phyloP scores from a whole-genome alignment of 2,797 vertebrate genomes.

The Eulemur coronatus region DNA sequence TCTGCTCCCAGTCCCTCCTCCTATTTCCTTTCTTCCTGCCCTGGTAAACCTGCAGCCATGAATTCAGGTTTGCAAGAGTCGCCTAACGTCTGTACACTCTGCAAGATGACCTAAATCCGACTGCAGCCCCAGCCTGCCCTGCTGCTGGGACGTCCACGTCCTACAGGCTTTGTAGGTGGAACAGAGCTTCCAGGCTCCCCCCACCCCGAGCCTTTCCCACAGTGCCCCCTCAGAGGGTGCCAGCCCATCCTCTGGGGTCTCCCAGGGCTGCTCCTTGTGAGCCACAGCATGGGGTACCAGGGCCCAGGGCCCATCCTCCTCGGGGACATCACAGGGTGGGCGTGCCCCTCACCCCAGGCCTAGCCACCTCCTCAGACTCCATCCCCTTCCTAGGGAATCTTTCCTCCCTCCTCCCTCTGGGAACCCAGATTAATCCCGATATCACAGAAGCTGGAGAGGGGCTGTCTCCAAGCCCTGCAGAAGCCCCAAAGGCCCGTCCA shows the following conservation, averaged over 20 bases:
- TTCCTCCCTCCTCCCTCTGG: background rate
- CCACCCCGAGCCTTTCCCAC: background rate
- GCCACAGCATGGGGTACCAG: background rate
- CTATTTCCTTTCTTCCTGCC: too few relatives aligned
- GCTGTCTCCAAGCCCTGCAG: background rate
- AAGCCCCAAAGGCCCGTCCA: background rate
- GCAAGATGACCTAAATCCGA: too few relatives aligned
- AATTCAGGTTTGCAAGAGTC: background rate
- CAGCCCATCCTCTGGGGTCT: background rate
- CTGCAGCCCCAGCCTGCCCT: accelerated
- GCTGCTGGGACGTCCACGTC: background rate
- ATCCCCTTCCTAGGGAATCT: background rate
- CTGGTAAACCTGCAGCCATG: background rate
- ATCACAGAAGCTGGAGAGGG: background rate
- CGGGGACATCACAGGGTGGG: background rate
- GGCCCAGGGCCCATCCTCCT: background rate
- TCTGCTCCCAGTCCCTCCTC: background rate
- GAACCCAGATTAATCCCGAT: background rate
- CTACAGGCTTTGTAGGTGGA: background rate
- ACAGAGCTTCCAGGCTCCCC: background rate
- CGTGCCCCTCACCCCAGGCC: background rate
- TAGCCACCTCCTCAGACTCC: background rate
- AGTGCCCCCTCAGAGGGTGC: background rate
- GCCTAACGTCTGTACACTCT: accelerated
- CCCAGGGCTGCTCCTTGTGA: background rate